A percentile compares a stretch with the other conserved stretches of the same genome.
These are phyloP conservation scores for Gallinago solitaria DNA, from an alignment of 2,797 vertebrate species.

Conservation along the genomic window DNA sequence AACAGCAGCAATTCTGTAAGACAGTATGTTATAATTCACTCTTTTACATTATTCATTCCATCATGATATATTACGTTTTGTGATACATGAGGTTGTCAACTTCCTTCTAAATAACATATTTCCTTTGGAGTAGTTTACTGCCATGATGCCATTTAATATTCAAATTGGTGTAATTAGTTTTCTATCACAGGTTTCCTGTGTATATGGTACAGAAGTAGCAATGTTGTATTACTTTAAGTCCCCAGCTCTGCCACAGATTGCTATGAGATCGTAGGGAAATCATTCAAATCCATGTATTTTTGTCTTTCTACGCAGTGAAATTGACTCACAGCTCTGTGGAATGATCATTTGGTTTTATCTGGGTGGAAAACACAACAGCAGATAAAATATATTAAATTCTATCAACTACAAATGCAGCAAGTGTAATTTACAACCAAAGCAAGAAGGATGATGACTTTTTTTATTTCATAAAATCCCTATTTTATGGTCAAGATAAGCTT, in stretches of 20 bases:
- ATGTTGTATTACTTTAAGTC: not conserved
- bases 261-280: not conserved
- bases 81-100: constrained; percentile 46
- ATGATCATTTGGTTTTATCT: not conserved
- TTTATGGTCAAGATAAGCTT: not conserved
- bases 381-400: not conserved
- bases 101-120: constrained; percentile 42
- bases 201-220: not conserved
- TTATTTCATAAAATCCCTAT: not conserved
- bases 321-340: not conserved
- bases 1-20: constrained; percentile 5
- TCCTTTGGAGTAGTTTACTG: constrained; percentile 38
- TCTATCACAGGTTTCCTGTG: not conserved
- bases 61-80: constrained; percentile 34
- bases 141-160: constrained; percentile 33
- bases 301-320: not conserved
- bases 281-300: not conserved
- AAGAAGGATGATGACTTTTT: not conserved
- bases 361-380: not conserved
- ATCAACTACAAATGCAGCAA: not conserved
- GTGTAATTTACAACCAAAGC: not conserved
- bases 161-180: constrained; percentile 37
- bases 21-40: constrained; percentile 34
- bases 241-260: not conserved
- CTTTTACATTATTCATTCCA: constrained; percentile 55